Conservation (phyloP, 2,113 vertebrate species). For the Pygathrix nemaeus region DNA sequence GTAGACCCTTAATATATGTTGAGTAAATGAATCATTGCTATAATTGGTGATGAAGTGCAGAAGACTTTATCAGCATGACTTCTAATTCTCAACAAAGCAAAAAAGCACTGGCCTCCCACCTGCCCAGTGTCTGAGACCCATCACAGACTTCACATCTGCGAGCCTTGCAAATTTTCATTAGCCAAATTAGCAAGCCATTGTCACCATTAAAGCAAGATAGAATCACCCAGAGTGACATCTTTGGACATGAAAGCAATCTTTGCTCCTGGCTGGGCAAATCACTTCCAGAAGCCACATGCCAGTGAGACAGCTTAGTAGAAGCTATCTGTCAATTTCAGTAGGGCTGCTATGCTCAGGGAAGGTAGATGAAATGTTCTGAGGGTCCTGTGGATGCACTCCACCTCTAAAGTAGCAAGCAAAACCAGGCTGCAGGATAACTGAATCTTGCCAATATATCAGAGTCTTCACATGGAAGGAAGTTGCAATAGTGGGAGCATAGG, state of each 20-base stretch:
- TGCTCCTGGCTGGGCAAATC: not conserved
- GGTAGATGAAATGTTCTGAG: not conserved
- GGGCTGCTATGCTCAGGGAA: not conserved
- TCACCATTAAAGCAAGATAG: constrained; percentile 44
- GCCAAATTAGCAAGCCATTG: not conserved
- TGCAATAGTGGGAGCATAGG: not conserved
- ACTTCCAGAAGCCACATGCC: constrained; percentile 17
- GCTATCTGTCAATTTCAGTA: constrained; percentile 38
- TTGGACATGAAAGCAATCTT: constrained; percentile 1
- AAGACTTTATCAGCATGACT: not conserved
- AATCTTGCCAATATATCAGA: constrained; percentile 18
- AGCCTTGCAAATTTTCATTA: constrained; percentile 25
- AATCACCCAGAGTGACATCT: constrained; percentile 47
- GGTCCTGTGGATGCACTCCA: not conserved
- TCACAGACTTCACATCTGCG: not conserved
- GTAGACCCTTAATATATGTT: not conserved
- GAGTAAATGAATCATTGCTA: not conserved
- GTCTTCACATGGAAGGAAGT: not conserved
- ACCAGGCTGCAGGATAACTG: not conserved
- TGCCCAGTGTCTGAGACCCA: not conserved
- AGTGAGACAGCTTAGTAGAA: constrained; percentile 38
- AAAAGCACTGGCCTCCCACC: not conserved
- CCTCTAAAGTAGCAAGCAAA: constrained; percentile 18
- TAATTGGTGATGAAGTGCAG: constrained; percentile 8
- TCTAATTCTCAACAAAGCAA: constrained; percentile 33